Percentiles rank a stretch among this genome's conserved stretches.
Conservation (phyloP, 2,797 vertebrate species). For the Protosalanx chinensis region DNA sequence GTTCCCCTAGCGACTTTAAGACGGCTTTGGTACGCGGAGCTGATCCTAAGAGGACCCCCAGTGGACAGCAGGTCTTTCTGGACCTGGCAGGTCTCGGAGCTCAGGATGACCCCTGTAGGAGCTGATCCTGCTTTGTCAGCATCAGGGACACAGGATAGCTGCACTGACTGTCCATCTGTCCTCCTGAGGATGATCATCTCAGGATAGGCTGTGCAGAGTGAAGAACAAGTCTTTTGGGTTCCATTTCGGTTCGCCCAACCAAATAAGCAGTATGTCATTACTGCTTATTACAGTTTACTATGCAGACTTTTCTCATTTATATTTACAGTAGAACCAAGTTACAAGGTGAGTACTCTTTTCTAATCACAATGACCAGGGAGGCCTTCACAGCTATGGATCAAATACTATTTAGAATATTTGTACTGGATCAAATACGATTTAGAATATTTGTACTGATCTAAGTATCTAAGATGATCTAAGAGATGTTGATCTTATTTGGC, state of each 20-base stretch:
- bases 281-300: not conserved
- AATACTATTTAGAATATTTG: not conserved
- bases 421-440: not conserved
- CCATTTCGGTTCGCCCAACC: not conserved
- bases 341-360: too few relatives aligned
- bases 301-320: not conserved
- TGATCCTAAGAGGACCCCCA: constrained; percentile 9
- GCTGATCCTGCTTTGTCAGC: constrained; percentile 13
- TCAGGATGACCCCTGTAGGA: constrained; percentile 50
- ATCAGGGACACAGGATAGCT: constrained; percentile 47
- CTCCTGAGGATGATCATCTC: constrained; percentile 48
- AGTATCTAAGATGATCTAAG: too few relatives aligned
- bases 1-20: constrained; percentile 41
- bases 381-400: too few relatives aligned
- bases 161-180: constrained; percentile 46
- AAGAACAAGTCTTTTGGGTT: not conserved
- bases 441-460: not conserved
- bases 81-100: constrained; percentile 37
- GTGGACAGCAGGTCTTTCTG: constrained; percentile 60
- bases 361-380: too few relatives aligned
- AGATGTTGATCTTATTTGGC: not conserved
- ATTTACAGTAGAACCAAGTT: not conserved
- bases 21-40: constrained; percentile 31
- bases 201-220: constrained; percentile 42
- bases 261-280: not conserved